These are phyloP conservation scores for Slavum lentiscoides DNA, from an alignment of 2,888 invertebrate genomes.

Conservation along the genomic window DNA sequence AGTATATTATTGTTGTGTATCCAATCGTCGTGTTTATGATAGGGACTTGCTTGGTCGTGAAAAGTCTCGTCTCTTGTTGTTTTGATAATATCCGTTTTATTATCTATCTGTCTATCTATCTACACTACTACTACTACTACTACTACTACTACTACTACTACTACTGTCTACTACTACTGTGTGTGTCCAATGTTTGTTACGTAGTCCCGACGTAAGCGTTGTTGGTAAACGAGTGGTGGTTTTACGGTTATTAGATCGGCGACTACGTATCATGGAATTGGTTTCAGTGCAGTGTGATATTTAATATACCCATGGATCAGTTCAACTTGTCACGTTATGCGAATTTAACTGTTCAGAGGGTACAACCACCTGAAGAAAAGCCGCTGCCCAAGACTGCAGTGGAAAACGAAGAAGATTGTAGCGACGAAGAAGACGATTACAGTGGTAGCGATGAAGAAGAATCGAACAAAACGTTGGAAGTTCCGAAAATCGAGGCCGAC, in stretches of 20 bases:
- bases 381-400: conserved; percentile 56
- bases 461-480: conserved; percentile 15
- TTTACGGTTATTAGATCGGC: conserved; percentile 4
- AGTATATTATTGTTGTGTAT: neutral
- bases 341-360: conserved; percentile 67
- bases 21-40: conserved; percentile 34
- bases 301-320: conserved; percentile 55
- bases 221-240: neutral
- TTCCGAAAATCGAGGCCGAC: neutral
- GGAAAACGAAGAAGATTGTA: conserved; percentile 48
- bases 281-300: neutral
- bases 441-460: conserved; percentile 44
- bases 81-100: conserved; percentile 49
- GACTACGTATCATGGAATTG: conserved; percentile 23
- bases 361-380: conserved; percentile 61
- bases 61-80: conserved; percentile 36
- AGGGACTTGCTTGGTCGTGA: conserved; percentile 7
- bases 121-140: neutral
- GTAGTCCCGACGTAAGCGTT: neutral
- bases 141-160: neutral
- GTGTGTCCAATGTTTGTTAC: conserved; percentile 27
- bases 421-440: conserved; percentile 46
- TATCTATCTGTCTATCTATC: too few species aligned
- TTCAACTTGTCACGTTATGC: conserved; percentile 63
- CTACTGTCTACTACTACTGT: too few species aligned